These are phyloP conservation scores for Melanostoma mellinum DNA, from an alignment of 2,888 invertebrate species.

Conservation along the genomic window DNA sequence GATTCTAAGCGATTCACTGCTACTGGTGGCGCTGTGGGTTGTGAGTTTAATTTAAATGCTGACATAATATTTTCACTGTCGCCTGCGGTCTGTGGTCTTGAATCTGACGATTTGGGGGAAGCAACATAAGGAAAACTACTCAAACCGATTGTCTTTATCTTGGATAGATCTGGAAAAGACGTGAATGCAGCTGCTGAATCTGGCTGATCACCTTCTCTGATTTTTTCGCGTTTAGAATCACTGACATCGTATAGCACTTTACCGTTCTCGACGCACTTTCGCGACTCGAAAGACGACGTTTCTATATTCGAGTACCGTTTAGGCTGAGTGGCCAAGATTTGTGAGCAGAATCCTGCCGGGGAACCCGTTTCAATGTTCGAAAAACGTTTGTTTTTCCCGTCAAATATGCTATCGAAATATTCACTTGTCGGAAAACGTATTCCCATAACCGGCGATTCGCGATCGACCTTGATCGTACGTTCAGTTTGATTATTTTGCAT, in stretches of 20 bases:
- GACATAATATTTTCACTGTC: constrained; percentile 78
- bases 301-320: constrained; percentile 81
- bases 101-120: constrained; percentile 5
- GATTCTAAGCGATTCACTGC: constrained; percentile 51
- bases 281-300: constrained; percentile 78
- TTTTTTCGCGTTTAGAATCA: constrained; percentile 76
- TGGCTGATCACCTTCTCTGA: constrained; percentile 75
- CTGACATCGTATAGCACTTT: constrained; percentile 79
- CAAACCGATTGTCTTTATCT: constrained; percentile 8
- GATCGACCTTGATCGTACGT: constrained; percentile 29
- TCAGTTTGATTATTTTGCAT: constrained; percentile 54
- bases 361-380: constrained; percentile 78
- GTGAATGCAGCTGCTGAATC: neutral
- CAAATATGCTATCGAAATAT: constrained; percentile 77
- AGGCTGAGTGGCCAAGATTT: constrained; percentile 74
- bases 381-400: constrained; percentile 78
- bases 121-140: constrained; percentile 50
- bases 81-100: constrained; percentile 49
- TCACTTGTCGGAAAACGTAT: constrained; percentile 76
- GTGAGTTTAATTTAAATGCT: constrained; percentile 80
- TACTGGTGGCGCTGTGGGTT: constrained; percentile 62
- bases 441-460: constrained; percentile 53
- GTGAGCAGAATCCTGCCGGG: constrained; percentile 71
- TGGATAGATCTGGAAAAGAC: constrained; percentile 35
- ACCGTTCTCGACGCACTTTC: constrained; percentile 81